Evolutionary conservation across 2,797 vertebrate genomes (phyloP).

Genomic region (Sternarchorhynchus goeldii): DNA sequence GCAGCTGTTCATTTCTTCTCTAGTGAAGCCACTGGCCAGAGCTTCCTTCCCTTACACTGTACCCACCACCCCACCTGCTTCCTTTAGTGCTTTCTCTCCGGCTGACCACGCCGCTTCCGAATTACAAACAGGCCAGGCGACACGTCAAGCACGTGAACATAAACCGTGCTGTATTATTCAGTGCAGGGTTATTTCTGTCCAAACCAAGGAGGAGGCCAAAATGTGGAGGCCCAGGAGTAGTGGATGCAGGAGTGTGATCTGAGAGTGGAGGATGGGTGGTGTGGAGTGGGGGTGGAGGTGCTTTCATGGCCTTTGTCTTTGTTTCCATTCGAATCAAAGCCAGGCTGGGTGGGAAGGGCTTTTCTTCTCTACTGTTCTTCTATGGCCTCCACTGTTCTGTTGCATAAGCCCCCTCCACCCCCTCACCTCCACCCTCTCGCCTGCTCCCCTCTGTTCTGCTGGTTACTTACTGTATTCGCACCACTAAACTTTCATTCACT

Average conservation of each 20-base stretch:
- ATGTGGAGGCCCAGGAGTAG: constrained; percentile 40
- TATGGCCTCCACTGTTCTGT: neutral
- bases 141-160: too few relatives aligned
- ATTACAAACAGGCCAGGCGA: too few relatives aligned
- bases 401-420: constrained; percentile 46
- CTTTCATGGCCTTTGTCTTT: constrained; percentile 67
- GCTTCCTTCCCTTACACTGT: neutral
- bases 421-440: constrained; percentile 55
- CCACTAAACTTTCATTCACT: neutral
- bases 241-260: constrained; percentile 23
- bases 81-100: too few relatives aligned
- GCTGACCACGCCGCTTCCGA: too few relatives aligned
- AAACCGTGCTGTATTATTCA: neutral
- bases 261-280: constrained; percentile 49
- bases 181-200: neutral
- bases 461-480: neutral
- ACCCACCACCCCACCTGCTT: neutral
- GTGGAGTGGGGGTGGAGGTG: constrained; percentile 54
- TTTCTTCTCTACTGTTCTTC: constrained; percentile 74
- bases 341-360: constrained; percentile 65
- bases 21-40: neutral
- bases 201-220: neutral
- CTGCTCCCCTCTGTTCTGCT: too few relatives aligned
- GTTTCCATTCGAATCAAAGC: constrained; percentile 70
- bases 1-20: constrained; percentile 5